Base-by-base conservation (phyloP, 1,140 invertebrate genomes). In the Andrena cerasifolii region DNA sequence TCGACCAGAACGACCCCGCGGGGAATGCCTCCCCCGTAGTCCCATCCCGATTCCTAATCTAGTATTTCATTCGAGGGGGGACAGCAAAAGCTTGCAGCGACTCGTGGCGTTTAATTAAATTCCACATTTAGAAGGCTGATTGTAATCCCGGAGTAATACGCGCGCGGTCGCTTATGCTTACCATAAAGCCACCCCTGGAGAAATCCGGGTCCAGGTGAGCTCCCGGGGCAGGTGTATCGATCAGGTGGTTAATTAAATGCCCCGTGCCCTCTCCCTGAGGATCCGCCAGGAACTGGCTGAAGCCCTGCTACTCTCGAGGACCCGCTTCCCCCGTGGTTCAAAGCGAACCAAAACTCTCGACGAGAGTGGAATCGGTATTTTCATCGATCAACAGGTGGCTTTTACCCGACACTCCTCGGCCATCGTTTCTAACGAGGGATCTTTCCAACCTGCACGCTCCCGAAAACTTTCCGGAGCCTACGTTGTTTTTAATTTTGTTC, bases 191-290 rank as follows among this genome's bases (percentile, higher is more conserved):
- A 62, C 21, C 82, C 76, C 80, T 58, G 67, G 80, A 79, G 82
- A 79, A 79, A 83, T 83, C 82, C 82, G 66, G 82, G 75, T 21
- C 71, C 82, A 82, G 82, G 82, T 83, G 80, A 83, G 75, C 75
- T 82, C 80, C 80, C 82, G 80, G 82, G 82, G 63, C 82, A 83
- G 82, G 58, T 83, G 76, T 84, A 84, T 84, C 82, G 83, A 84
- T 84, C 83, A 84, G 82, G 54, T 75, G 67, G 83, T 80, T 84
- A 84, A 84, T 84, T 84, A 84, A 84, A 84, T 76, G 63, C 78
- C 72, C 47, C 78, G 58, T 53, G 61, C 53, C 33, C 28, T 47
- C 24, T 26, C n/a, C 43, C 67, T 26, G 36, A 49, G 26, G 31
- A 61, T 67, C 12, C 56, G 76, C 62, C 58, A 49, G 31, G 36